Evolutionary conservation across 1,140 invertebrate genomes (phyloP), one percentile per base, ranked within the genome.

Genomic region (Anadara kagoshimensis): DNA sequence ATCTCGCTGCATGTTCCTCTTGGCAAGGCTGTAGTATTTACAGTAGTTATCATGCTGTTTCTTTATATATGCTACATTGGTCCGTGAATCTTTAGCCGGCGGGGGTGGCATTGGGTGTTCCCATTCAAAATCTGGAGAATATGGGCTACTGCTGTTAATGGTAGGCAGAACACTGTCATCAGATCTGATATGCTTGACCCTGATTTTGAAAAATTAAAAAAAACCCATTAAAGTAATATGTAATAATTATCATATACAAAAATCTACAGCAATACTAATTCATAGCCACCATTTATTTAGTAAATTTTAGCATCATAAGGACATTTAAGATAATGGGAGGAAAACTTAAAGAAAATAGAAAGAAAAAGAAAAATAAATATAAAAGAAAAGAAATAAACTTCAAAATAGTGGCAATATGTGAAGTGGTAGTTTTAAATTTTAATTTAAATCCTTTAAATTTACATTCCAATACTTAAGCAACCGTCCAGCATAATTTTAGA

Each of bases 1-100:
- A 47, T 73, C 73, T 45, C 69, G 62, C 16, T 75, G 76, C 71
- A 78, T 71, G 49, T 78, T 78, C 61, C 67, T 70, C 72, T 74
- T 78, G 14, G 68, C 65, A 20, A 78, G 24, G 24, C 29, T 61
- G 14, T 74, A 67, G 47, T 71, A 67, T 70, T 78, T 74, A 64
- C 72, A 75, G 59, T 78, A 70, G 7, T 67, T 54, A 16, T 75
- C 73, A 47, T 75, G 73, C 12, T 71, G 57, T 49, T 45, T 78
- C 45, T 41, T 63, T n/a, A 63, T 71, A 41, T 66, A 67, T 44
- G 63, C 44, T 5, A 53, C 41, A 36, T 49, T 70, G 22, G 49
- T 74, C 45, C 57, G 24, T 11, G 66, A 75, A 59, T 69, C 61
- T 18, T 58, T 43, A 12, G 65, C 57, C 11, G 72, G 68, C 41